Base-by-base conservation (phyloP, 2,888 invertebrate species). In the Zhuqinia jingwanae region DNA sequence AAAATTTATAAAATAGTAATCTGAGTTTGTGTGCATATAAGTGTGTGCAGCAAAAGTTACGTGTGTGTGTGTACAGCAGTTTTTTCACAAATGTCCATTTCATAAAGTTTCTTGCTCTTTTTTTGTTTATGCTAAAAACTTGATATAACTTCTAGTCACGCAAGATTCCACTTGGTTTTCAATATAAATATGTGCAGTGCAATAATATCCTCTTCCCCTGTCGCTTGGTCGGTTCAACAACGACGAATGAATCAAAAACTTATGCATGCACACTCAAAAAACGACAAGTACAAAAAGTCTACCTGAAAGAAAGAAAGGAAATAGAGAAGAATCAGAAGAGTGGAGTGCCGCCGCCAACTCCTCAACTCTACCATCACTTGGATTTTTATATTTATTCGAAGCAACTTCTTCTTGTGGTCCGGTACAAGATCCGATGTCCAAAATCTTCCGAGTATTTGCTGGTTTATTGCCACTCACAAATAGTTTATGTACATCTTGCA, bases 131-230 rank as follows among this genome's bases (percentile, higher is more conserved):
- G 75, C 79, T 85, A 73, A 80, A 75, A 80, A 75, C 75, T 85
- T 85, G 85, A 79, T 86, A 86, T 68, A 86, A 86, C 86, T 80
- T 86, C 88, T 82, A 87, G 89, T 89, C 89, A 89, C 89, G 89
- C 89, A 88, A 89, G 87, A 88, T 88, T 89, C 89, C 88, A 89
- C 89, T 89, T 87, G 65, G 76, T 85, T 89, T 88, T 89, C 89
- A 89, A 89, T 88, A 87, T 88, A 82, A 84, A 89, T n/a, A n/a
- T n/a, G n/a, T n/a, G n/a, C n/a, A n/a, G n/a, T 87, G 82, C 75
- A 87, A 81, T 85, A 85, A 78, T 65, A 77, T 65, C 45, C 45
- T 68, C 45, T 1, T 36, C 36, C 60, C 42, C 60, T 47, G 70
- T 50, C 50, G n/a, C 73, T 50, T 53, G 8, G 73, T 73, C 53